Base-by-base conservation (phyloP, 2,113 vertebrate genomes). In the Ramphastos sulfuratus region DNA sequence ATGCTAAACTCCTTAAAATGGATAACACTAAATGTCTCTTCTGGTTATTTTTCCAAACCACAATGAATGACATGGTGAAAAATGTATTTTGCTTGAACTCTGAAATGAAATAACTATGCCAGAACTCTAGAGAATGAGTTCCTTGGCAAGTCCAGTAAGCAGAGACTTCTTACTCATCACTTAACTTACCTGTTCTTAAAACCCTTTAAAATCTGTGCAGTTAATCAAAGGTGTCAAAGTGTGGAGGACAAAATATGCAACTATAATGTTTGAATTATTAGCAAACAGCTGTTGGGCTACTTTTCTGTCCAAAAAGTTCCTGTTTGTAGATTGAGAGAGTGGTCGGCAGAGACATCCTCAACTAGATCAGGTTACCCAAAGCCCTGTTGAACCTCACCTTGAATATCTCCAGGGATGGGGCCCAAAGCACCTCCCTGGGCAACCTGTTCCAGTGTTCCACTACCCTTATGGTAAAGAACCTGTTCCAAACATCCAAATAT, bases 31-130 rank as follows among this genome's bases (percentile, higher is more conserved):
- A 31, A 85, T 96, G 52, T 63, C 13, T 25, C 61, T 79, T 87
- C 60, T 85, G 63, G 83, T 81, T 94, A 46, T 87, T 95, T 90
- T 93, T 82, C 74, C 64, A 90, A 91, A 89, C 89, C 81, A 63
- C 83, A 87, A 71, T 91, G 55, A 91, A 25, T 91, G 89, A 82
- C 67, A 87, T 89, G 31, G 71, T 80, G 46, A 87, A 94, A 92
- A 96, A 75, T 59, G 44, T 44, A 60, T 71, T 85, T 88, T 88
- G 25, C 33, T 92, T 94, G 82, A 89, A 44, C 31, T 91, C 82
- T 77, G 52, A 87, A 94, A 75, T 59, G 17, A 85, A 85, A 1
- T 20, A 64, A 89, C 15, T 46, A 15, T 89, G 67, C 63, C 55
- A 87, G 60, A 91, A 66, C 39, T 83, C 15, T n/a, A 65, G 54